Percentiles rank a stretch among this genome's conserved stretches.
These are phyloP conservation scores for Mesocricetus auratus DNA, from an alignment of 2,113 vertebrate species.

Conservation along the genomic window DNA sequence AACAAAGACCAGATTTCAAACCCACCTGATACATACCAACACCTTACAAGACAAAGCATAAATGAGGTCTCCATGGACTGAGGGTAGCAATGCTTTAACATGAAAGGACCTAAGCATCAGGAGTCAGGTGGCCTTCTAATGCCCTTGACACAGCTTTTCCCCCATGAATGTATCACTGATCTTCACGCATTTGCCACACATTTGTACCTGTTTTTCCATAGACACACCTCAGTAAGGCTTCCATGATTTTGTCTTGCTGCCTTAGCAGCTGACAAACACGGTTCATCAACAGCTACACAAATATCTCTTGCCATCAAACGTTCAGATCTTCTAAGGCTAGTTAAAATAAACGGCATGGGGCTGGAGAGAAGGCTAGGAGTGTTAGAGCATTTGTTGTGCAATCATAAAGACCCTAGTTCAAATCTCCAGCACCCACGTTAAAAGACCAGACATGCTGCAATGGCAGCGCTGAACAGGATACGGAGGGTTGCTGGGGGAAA, in stretches of 20 bases:
- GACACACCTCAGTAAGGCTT: background rate
- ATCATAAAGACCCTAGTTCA: background rate
- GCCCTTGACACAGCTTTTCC: background rate
- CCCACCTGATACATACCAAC: background rate
- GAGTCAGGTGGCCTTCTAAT: background rate
- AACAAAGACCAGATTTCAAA: background rate
- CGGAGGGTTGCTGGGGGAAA: background rate
- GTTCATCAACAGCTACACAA: conserved; percentile 20
- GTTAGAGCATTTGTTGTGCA: too few species aligned
- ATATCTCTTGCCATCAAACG: conserved; percentile 7
- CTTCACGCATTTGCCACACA: background rate
- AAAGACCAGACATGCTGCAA: background rate
- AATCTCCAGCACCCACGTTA: background rate
- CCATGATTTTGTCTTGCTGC: background rate
- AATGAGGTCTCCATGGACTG: background rate
- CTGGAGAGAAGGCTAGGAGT: background rate
- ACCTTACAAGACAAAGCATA: conserved; percentile 44
- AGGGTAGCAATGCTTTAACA: conserved; percentile 3
- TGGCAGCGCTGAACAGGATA: background rate
- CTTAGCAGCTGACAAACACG: conserved; percentile 12
- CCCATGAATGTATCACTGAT: background rate
- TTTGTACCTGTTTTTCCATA: background rate
- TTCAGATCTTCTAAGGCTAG: conserved; percentile 13
- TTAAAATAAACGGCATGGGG: background rate
- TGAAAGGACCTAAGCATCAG: background rate